phyloP scores from a whole-genome alignment of 2,113 vertebrate genomes.

The Dipodomys stephensi region DNA sequence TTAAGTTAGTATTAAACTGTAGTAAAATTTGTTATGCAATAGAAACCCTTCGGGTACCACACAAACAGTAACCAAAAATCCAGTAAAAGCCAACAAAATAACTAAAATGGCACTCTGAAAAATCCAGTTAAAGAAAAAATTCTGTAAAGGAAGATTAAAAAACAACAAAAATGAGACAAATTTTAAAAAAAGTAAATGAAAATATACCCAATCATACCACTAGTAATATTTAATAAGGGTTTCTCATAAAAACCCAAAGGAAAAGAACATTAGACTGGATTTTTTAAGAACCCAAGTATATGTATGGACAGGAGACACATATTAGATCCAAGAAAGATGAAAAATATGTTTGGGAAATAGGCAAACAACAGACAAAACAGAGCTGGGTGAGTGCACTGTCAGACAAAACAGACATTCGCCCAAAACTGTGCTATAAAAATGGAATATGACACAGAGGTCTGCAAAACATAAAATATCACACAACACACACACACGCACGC shows the following conservation, averaged over 20 bases:
- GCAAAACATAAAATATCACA: neutral
- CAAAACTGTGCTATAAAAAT: neutral
- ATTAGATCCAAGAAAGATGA: slow-evolving; percentile 32
- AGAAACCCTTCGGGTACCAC: neutral
- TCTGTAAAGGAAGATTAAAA: neutral
- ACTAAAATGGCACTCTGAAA: neutral
- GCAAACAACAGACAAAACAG: neutral
- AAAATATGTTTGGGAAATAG: slow-evolving; percentile 11
- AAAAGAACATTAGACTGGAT: neutral
- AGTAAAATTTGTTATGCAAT: neutral
- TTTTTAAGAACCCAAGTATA: neutral
- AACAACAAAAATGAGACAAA: neutral
- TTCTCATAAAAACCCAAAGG: neutral
- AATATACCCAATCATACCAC: neutral
- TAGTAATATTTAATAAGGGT: neutral
- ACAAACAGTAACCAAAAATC: neutral
- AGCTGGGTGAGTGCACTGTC: neutral
- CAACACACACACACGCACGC: neutral
- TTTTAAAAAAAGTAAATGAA: neutral
- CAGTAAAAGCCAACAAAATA: neutral
- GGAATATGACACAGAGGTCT: neutral
- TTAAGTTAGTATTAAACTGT: neutral
- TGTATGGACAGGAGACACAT: neutral
- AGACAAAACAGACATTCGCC: slow-evolving; percentile 3
- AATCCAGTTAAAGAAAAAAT: neutral